phyloP scores from a whole-genome alignment of 2,797 vertebrate genomes.

The Hylomyscus alleni region DNA sequence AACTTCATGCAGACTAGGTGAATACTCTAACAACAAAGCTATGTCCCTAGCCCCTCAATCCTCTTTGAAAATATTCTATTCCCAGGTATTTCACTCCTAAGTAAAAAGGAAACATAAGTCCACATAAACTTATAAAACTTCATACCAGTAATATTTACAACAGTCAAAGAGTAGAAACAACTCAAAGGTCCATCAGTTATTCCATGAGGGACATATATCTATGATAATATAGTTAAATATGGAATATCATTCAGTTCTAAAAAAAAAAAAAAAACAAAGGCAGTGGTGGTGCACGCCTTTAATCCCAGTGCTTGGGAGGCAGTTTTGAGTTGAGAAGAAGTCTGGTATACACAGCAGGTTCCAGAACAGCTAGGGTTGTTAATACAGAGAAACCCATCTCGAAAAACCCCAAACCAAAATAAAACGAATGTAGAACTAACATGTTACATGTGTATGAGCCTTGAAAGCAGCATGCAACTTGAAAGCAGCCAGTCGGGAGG shows the following conservation, averaged over 20 bases:
- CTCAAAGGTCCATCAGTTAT: background rate
- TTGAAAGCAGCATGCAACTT: constrained; percentile 13
- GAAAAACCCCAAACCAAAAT: background rate
- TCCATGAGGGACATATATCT: background rate
- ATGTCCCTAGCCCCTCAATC: background rate
- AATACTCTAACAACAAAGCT: background rate
- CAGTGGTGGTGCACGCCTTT: background rate
- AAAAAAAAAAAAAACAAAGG: background rate
- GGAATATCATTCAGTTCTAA: background rate
- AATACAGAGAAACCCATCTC: background rate
- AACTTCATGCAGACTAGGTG: background rate
- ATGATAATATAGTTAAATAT: background rate
- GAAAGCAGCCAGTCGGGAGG: constrained; percentile 38
- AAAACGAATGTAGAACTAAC: background rate
- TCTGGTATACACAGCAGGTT: background rate
- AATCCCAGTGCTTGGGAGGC: background rate
- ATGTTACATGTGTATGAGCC: background rate
- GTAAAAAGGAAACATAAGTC: background rate
- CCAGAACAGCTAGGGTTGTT: background rate
- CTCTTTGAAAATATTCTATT: constrained; percentile 26
- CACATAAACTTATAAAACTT: constrained; percentile 27
- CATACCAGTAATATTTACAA: constrained; percentile 11
- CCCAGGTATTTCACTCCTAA: constrained; percentile 8
- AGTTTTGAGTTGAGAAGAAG: background rate
- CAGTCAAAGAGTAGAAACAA: constrained; percentile 16